phyloP scores from a whole-genome alignment of 2,113 vertebrate species.

The Mormyrus lacerda region DNA sequence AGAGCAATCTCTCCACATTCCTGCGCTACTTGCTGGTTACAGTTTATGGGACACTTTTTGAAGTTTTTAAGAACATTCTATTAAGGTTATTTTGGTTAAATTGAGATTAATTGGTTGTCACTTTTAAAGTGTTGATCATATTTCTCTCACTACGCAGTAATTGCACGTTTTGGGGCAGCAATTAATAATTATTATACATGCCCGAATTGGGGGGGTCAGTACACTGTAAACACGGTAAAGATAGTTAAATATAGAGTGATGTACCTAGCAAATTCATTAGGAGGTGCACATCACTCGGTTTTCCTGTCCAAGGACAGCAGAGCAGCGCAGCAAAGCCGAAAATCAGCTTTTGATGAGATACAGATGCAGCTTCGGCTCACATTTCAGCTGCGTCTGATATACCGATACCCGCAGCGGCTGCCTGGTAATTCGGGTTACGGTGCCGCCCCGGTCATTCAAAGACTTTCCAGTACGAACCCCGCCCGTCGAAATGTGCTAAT shows the following conservation, averaged over 20 bases:
- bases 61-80: background rate
- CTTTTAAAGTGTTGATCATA: conserved; percentile 1
- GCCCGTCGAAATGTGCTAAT: background rate
- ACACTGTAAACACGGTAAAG: background rate
- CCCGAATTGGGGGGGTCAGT: background rate
- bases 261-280: background rate
- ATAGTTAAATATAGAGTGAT: background rate
- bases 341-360: background rate
- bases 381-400: background rate
- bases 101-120: conserved; percentile 15
- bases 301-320: background rate
- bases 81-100: background rate
- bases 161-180: background rate
- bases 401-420: background rate
- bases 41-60: background rate
- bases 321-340: background rate
- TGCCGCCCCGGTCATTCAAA: background rate
- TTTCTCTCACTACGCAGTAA: background rate
- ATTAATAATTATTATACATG: conserved; percentile 14
- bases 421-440: background rate
- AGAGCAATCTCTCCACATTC: background rate
- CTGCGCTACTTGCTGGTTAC: background rate
- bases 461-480: background rate
- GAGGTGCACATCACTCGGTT: background rate
- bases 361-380: background rate